A percentile compares a stretch with the other conserved stretches of the same genome.
Evolutionary conservation across 2,888 invertebrate species (phyloP).

Genomic region (Sericinus montela): DNA sequence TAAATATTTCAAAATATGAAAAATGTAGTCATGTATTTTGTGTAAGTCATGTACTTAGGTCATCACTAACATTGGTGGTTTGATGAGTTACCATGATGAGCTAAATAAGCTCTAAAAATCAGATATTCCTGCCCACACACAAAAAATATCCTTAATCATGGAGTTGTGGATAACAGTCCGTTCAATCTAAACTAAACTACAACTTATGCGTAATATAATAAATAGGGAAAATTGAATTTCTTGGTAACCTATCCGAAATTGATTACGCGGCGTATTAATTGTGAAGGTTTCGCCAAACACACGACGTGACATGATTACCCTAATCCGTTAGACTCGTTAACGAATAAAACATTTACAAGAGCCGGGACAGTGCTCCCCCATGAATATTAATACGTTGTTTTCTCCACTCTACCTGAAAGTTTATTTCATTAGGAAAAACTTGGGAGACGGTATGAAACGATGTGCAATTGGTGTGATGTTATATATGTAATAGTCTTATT

Average conservation of each 20-base stretch:
- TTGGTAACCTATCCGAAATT: conserved; percentile 38
- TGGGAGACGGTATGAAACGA: conserved; percentile 33
- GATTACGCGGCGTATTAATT: conserved; percentile 66
- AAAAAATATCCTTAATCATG: no score
- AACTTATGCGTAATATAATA: not conserved
- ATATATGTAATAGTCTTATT: not conserved
- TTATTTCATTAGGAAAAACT: conserved; percentile 67
- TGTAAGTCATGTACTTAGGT: no score
- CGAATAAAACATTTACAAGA: conserved; percentile 78
- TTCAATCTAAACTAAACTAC: no score
- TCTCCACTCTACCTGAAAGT: conserved; percentile 63
- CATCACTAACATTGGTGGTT: no score
- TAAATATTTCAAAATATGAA: no score
- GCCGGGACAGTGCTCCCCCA: conserved; percentile 46
- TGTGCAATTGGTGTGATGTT: conserved; percentile 18
- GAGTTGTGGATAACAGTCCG: no score
- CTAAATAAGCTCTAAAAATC: no score
- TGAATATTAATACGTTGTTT: conserved; percentile 73
- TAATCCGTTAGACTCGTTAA: conserved; percentile 72
- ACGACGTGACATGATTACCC: conserved; percentile 74
- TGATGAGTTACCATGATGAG: no score
- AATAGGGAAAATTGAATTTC: conserved; percentile 16
- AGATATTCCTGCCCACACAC: no score
- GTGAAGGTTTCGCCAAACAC: conserved; percentile 51
- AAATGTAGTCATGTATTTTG: no score